Evolutionary conservation across 2,797 vertebrate genomes (phyloP), one percentile per base, ranked within the genome.

Genomic region (Gadopsis marmoratus): DNA sequence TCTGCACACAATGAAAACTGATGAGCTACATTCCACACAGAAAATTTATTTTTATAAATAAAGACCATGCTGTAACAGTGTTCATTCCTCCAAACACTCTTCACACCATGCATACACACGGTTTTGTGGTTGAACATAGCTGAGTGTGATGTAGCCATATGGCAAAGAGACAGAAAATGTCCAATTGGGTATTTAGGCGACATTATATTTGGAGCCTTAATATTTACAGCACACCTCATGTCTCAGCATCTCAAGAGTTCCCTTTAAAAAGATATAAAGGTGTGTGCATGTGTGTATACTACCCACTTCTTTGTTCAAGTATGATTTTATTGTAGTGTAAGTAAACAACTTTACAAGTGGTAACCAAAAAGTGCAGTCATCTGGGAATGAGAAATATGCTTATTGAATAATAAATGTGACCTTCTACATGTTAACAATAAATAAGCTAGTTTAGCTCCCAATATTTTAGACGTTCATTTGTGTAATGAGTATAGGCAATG

Each of bases 21-120:
- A 77, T 19, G 9, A 50, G 56, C 13, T 51, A 77, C 81, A 77
- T 89, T 88, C 79, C 68, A 82, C 45, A 21, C 31, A 59, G 7
- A 74, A 35, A 61, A 58, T 51, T n/a, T 2, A 5, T 59, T 26
- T 67, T 78, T 45, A 47, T 41, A 16, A 19, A 12, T 33, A 29
- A 47, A 65, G 61, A 51, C 5, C 3, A 63, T 19, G 51, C 31
- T 76, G 21, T 47, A 31, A 68, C 47, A 55, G 51, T 73, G n/a
- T 70, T 45, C 37, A 76, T 72, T 73, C 47, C 56, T 74, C 19
- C 29, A 63, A 33, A 65, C 31, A 35, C 43, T 31, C 33, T 61
- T 66, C 4, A 48, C 60, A 59, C 16, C 17, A 45, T 23, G 5
- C 5, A 7, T 41, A 33, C 29, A 76, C 55, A 67, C 17, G 21